These are phyloP conservation scores for Agapornis roseicollis DNA, from an alignment of 2,113 vertebrate genomes.

Conservation along the genomic window DNA sequence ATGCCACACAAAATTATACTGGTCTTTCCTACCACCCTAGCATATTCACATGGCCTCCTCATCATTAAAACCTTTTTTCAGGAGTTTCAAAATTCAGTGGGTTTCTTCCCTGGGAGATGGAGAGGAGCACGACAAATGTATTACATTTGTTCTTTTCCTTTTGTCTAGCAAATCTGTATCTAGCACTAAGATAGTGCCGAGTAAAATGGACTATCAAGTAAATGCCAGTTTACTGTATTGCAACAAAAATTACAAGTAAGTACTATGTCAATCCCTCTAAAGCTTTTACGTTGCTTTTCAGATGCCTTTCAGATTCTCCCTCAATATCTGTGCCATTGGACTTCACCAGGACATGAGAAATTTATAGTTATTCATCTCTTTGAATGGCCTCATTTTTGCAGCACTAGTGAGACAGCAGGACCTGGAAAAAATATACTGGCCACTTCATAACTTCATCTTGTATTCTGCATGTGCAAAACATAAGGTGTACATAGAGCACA, in stretches of 20 bases:
- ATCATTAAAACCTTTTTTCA: not conserved
- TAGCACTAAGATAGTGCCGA: not conserved
- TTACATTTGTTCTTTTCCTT: not conserved
- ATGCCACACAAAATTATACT: not conserved
- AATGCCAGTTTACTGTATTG: not conserved
- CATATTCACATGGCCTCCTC: not conserved
- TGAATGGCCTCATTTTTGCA: not conserved
- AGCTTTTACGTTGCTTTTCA: not conserved
- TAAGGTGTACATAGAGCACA: not conserved
- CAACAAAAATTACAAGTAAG: not conserved
- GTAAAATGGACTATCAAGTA: not conserved
- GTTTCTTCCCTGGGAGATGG: not conserved
- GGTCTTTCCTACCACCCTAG: not conserved
- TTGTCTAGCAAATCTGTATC: not conserved
- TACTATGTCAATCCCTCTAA: not conserved
- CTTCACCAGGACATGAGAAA: not conserved
- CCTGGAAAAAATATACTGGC: not conserved
- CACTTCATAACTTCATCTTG: not conserved
- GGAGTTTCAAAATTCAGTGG: not conserved
- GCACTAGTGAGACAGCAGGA: not conserved
- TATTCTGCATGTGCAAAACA: not conserved
- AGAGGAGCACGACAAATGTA: rapidly evolving
- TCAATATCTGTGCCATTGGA: not conserved
- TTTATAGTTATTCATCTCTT: not conserved
- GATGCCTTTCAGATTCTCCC: not conserved